Percentiles rank a stretch among this genome's conserved stretches.
Evolutionary conservation across 1,140 invertebrate genomes (phyloP).

Genomic region (Chironomus striatipennis): DNA sequence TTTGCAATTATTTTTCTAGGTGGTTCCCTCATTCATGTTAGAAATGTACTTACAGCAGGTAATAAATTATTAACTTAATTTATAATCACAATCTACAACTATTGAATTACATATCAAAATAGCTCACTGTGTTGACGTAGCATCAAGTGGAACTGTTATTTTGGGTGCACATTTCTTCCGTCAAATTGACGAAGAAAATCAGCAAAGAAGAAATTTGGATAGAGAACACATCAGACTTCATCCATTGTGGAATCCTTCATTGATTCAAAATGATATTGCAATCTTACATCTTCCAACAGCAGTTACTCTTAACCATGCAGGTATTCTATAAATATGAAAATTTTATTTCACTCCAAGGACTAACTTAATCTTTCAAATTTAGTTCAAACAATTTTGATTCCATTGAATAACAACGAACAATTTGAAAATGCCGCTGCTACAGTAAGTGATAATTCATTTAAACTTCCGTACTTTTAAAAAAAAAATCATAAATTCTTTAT

Average conservation of each 20-base stretch:
- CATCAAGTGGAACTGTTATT: not conserved
- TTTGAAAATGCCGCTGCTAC: not conserved
- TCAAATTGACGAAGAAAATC: not conserved
- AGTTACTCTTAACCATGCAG: constrained; percentile 26
- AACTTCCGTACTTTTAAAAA: too few relatives aligned
- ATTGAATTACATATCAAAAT: not conserved
- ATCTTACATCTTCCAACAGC: constrained; percentile 32
- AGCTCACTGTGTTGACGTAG: constrained; percentile 11
- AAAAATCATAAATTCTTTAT: too few relatives aligned
- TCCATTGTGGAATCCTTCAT: constrained; percentile 29
- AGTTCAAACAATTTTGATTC: not conserved
- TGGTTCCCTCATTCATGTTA: not conserved
- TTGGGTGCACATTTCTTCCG: constrained; percentile 6
- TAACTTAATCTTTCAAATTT: not conserved
- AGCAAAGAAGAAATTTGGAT: constrained; percentile 28
- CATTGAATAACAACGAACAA: not conserved
- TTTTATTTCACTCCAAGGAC: not conserved
- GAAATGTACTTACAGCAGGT: not conserved
- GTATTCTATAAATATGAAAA: constrained; percentile 26
- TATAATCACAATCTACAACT: not conserved
- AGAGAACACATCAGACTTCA: constrained; percentile 31
- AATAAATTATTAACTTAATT: not conserved
- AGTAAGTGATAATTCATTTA: too few relatives aligned
- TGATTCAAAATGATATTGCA: constrained; percentile 33
- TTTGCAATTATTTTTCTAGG: not conserved